Evolutionary conservation across 1,140 invertebrate genomes (phyloP), one percentile per base, ranked within the genome.

Genomic region (Ceratosolen solmsi): DNA sequence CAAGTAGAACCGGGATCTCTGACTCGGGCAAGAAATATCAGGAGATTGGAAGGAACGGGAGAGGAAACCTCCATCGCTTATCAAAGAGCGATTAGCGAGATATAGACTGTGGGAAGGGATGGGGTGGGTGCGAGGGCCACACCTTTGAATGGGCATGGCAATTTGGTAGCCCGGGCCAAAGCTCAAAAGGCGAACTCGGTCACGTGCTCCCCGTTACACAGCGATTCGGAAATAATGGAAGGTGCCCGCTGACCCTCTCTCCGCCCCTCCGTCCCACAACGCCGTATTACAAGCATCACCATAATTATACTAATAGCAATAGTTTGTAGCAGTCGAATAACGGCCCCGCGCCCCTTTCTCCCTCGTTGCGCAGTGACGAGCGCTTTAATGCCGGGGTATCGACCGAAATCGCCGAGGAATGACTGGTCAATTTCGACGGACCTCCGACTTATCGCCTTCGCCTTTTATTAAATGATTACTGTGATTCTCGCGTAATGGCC

Each of bases 261-360:
- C 54, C 33, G 20, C 46, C 36, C 20, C 65, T 41, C 36, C 20
- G 20, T 15, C 15, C n/a, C 60, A 8, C 60, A 30, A 2, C 60
- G 25, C n/a, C 60, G 30, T 38, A 76, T 76, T 65, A 27, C 41
- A 27, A 58, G 77, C 80, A 86, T 84, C 79, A 83, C 82, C 80
- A 80, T 84, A 85, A 86, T 86, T 84, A 86, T 84, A 83, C 84
- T 85, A 85, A 86, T 84, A 80, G 84, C 78, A 82, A 84, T 84
- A 75, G 82, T 83, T 83, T 83, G 79, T 78, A 80, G 68, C 74
- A 73, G 77, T 82, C 84, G 77, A 56, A 75, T 72, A 33, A 65
- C 8, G 38, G 36, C 75, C 71, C 20, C 25, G 54, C 71, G 41
- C 51, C 51, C 3, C n/a, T 41, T 70, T 41, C 65, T 41, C 65